Percentiles rank a stretch among this genome's conserved stretches.
These are phyloP conservation scores for Ochropleura leucogaster DNA, from an alignment of 2,888 invertebrate genomes.

Conservation along the genomic window DNA sequence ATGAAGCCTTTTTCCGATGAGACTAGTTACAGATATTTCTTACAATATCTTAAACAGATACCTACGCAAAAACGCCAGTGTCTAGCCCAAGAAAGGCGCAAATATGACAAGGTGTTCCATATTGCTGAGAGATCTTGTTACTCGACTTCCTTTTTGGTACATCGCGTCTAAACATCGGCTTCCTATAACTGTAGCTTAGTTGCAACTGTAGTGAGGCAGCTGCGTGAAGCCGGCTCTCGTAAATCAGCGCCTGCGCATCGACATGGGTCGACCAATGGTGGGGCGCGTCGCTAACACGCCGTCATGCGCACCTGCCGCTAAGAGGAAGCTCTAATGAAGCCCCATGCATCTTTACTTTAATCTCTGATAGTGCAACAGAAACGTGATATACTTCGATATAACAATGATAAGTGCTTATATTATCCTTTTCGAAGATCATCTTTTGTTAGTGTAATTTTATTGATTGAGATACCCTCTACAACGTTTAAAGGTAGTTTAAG, in stretches of 20 bases:
- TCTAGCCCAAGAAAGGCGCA: conserved; percentile 26
- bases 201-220: conserved; percentile 78
- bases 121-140: conserved; percentile 68
- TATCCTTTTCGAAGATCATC: neutral
- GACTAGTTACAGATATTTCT: neutral
- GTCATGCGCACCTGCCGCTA: conserved; percentile 83
- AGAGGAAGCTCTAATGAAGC: conserved; percentile 83
- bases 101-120: conserved; percentile 56
- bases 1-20: neutral
- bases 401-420: neutral
- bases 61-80: conserved; percentile 10
- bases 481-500: neutral
- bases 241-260: conserved; percentile 83
- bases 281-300: conserved; percentile 69
- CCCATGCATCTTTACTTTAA: conserved; percentile 68
- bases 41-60: conserved; percentile 21
- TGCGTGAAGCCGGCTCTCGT: conserved; percentile 74
- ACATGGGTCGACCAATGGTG: conserved; percentile 71
- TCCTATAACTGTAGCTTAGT: conserved; percentile 74
- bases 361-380: conserved; percentile 59
- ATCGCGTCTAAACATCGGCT: conserved; percentile 80
- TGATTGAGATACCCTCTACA: neutral
- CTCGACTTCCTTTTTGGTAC: conserved; percentile 76
- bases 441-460: neutral
- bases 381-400: conserved; percentile 6